Conservation (phyloP, 2,888 invertebrate genomes). For the Polyommatus iphigenia region DNA sequence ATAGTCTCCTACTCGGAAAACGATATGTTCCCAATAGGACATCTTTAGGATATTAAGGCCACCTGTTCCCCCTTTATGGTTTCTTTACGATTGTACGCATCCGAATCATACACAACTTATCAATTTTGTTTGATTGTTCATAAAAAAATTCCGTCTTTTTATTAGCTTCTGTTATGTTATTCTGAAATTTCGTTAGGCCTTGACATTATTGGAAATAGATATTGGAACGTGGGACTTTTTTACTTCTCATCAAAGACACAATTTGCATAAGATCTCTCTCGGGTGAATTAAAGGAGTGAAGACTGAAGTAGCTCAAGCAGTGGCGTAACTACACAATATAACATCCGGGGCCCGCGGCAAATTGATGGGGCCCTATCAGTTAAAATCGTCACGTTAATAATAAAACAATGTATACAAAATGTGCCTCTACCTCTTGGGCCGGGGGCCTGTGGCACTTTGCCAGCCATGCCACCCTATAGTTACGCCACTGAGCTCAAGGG, state of each 20-base stretch:
- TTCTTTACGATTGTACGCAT: constrained; percentile 29
- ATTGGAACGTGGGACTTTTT: not conserved
- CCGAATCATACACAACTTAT: constrained; percentile 24
- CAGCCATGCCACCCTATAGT: no score
- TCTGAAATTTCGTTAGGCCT: not conserved
- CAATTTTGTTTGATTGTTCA: constrained; percentile 29
- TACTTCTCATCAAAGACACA: not conserved
- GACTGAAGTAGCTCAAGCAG: no score
- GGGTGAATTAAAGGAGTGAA: not conserved
- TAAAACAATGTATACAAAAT: no score
- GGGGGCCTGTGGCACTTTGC: no score
- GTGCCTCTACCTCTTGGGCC: no score
- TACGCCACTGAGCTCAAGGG: no score
- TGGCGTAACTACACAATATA: no score
- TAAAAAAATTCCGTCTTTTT: constrained; percentile 16
- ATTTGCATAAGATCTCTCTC: not conserved
- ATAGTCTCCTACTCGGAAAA: constrained; percentile 60
- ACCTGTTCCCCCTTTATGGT: constrained; percentile 40
- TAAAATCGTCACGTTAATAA: no score
- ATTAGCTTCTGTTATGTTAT: not conserved
- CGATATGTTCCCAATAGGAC: constrained; percentile 55
- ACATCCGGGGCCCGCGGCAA: no score
- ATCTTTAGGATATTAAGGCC: constrained; percentile 42
- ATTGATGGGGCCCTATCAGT: no score
- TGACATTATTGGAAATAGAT: constrained; percentile 6